Evolutionary conservation across 2,888 invertebrate species (phyloP), one percentile per base, ranked within the genome.

Genomic region (Nomada fucata): DNA sequence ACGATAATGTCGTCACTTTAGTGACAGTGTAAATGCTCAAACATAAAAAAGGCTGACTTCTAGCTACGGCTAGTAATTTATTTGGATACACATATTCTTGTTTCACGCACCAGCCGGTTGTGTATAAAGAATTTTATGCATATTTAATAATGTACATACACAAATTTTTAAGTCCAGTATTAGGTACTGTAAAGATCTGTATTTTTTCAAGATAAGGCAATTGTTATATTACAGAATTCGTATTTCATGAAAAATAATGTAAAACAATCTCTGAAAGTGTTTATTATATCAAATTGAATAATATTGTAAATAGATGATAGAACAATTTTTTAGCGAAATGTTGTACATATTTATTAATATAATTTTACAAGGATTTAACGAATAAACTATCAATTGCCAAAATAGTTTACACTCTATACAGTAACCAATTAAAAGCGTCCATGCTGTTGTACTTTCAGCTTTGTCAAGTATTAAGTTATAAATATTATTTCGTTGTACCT

Each of bases 11-110:
- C 15, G 13, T 64, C 57, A 55, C 5, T 71, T 65, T 64, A 36
- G n/a, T 61, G 9, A 77, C 50, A 18, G 59, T 63, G 64, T n/a
- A 42, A 76, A 26, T 13, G 29, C 64, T 68, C 13, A 65, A 76
- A 82, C 13, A 23, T 82, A 59, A 61, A 26, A 69, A 88, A 88
- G 88, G 86, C 79, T 88, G 85, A 88, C 60, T 82, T 82, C 26
- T 73, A 64, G 13, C 20, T 78, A 82, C 82, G 23, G 81, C 23
- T 47, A 53, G 29, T 20, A 11, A n/a, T 29, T 29, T 83, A 86
- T 79, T 86, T 84, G 59, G 76, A 65, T 26, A 61, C 68, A 64
- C 10, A 57, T 55, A 63, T 69, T 11, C 23, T 55, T 42, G 26
- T 59, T 26, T 63, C 47, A 67, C 50, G 23, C 11, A 50, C 29